Evolutionary conservation across 2,797 vertebrate genomes (phyloP).

Genomic region (Notolepis coatsorum): DNA sequence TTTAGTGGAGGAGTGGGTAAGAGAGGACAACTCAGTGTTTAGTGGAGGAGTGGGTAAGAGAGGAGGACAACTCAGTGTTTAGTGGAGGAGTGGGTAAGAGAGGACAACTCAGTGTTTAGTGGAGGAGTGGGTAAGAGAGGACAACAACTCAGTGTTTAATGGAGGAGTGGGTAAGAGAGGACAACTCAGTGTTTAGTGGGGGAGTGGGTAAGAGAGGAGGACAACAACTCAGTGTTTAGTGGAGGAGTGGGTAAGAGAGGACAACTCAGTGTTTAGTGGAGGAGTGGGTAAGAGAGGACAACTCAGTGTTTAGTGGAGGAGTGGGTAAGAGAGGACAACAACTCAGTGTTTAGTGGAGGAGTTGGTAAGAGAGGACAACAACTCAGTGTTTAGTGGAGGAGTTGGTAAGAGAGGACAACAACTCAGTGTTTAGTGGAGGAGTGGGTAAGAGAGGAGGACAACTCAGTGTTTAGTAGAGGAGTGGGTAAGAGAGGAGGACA

Average conservation of each 20-base stretch:
- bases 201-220: conserved; percentile 76
- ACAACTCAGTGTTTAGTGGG: too few relatives aligned
- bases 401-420: conserved; percentile 75
- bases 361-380: conserved; percentile 75
- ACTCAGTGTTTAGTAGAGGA: too few relatives aligned
- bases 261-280: too few relatives aligned
- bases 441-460: conserved; percentile 75
- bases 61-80: too few relatives aligned
- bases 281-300: conserved; percentile 76
- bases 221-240: too few relatives aligned
- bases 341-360: too few relatives aligned
- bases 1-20: conserved; percentile 78
- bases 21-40: too few relatives aligned
- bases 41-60: conserved; percentile 76
- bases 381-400: too few relatives aligned
- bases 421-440: too few relatives aligned
- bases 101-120: too few relatives aligned
- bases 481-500: conserved; percentile 75
- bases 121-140: conserved; percentile 76
- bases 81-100: conserved; percentile 76
- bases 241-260: conserved; percentile 76
- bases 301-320: too few relatives aligned
- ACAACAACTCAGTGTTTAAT: too few relatives aligned
- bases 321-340: conserved; percentile 75
- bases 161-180: conserved; percentile 76